A percentile compares a stretch with the other conserved stretches of the same genome.
These are phyloP conservation scores for Peromyscus aztecus DNA, from an alignment of 2,797 vertebrate genomes.

Conservation along the genomic window DNA sequence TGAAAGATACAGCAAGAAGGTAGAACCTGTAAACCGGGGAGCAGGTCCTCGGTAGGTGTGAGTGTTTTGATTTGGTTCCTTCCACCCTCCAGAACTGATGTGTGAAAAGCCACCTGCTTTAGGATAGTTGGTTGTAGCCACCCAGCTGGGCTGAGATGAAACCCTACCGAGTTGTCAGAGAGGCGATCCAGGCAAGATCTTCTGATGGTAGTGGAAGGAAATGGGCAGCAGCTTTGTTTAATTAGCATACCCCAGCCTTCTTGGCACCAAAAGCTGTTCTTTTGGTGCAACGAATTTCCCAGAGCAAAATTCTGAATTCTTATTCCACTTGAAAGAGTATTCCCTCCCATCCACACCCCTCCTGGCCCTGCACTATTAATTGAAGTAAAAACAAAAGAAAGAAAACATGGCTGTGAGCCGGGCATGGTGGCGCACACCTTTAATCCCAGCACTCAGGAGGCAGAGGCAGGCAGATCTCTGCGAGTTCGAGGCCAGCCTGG, in stretches of 20 bases:
- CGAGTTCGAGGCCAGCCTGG: no score
- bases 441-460: no score
- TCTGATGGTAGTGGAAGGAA: not conserved
- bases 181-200: not conserved
- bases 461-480: no score
- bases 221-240: not conserved
- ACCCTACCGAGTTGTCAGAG: not conserved
- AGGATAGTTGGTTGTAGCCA: not conserved
- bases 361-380: not conserved
- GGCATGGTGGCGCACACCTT: no score
- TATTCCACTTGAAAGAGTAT: not conserved
- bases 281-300: not conserved
- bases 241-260: not conserved
- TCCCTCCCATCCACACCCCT: not conserved
- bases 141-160: not conserved
- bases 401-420: not conserved
- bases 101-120: not conserved
- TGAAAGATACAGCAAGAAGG: not conserved
- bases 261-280: not conserved
- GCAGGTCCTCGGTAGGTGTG: not conserved
- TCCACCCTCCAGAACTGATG: not conserved
- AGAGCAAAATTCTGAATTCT: slow-evolving; percentile 20
- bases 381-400: not conserved
- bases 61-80: not conserved
- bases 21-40: not conserved